These are phyloP conservation scores for Synodontis membranacea DNA, from an alignment of 2,113 vertebrate genomes.

Conservation along the genomic window DNA sequence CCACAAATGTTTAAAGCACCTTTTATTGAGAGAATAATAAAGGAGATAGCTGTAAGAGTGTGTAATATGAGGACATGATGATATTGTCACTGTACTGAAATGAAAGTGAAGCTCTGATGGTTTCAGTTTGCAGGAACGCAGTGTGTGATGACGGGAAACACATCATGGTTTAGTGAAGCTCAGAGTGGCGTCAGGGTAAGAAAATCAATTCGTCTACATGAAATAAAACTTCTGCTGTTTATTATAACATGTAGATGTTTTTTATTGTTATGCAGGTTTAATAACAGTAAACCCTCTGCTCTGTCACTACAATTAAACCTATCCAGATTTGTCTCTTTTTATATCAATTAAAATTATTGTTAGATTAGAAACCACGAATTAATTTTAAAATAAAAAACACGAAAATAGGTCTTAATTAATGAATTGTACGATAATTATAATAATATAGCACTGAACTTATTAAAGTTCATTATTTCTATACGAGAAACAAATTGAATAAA, in stretches of 20 bases:
- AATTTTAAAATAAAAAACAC: background rate
- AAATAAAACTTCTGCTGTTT: too few relatives aligned
- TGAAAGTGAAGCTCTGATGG: background rate
- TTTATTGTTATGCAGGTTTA: background rate
- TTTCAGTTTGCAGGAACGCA: conserved; percentile 59
- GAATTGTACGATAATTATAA: background rate
- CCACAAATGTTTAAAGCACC: too few relatives aligned
- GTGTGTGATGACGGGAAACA: conserved; percentile 44
- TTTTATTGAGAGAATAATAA: background rate
- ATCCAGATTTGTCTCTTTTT: too few relatives aligned
- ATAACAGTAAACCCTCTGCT: background rate
- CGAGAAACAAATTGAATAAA: background rate
- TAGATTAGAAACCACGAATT: background rate
- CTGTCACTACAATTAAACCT: background rate
- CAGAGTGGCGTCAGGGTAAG: conserved; percentile 59
- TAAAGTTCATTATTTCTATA: too few relatives aligned
- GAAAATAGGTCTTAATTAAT: background rate
- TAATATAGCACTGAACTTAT: background rate
- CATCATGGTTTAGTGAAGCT: conserved; percentile 60
- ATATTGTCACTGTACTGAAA: background rate
- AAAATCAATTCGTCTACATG: background rate
- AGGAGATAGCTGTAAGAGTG: too few relatives aligned
- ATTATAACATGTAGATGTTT: background rate
- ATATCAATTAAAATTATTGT: background rate
- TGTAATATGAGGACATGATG: background rate